phyloP scores from a whole-genome alignment of 2,113 vertebrate species.

The Cygnus atratus region DNA sequence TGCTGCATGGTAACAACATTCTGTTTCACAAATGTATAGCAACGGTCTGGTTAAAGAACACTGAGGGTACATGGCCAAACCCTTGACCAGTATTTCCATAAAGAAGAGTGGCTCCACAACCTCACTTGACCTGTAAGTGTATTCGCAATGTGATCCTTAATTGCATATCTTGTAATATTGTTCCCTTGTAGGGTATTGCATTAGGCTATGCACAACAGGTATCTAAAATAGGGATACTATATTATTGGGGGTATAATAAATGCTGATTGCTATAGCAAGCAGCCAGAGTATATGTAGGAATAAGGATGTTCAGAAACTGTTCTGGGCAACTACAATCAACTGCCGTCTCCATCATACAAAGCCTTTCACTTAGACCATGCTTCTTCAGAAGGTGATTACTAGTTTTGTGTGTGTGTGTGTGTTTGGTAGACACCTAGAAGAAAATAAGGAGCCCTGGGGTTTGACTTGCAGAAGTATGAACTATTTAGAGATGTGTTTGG shows the following conservation, averaged over 20 bases:
- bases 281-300: background rate
- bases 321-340: background rate
- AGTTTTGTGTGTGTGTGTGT: background rate
- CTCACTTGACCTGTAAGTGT: background rate
- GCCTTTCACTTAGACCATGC: background rate
- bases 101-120: rapidly evolving
- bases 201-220: background rate
- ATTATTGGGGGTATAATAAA: too few species aligned
- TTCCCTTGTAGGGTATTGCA: rapidly evolving
- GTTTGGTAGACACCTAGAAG: background rate
- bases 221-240: background rate
- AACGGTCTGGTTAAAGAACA: background rate
- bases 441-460: background rate
- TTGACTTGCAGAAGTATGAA: background rate
- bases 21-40: background rate
- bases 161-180: rapidly evolving
- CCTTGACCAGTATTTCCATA: background rate
- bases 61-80: background rate
- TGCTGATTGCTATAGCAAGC: background rate
- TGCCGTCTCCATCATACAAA: background rate
- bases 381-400: background rate
- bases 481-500: background rate
- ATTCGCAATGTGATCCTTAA: background rate
- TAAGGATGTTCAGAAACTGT: background rate
- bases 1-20: background rate